These are phyloP conservation scores for Onychomys arenicola DNA, from an alignment of 2,797 vertebrate genomes.

Conservation along the genomic window DNA sequence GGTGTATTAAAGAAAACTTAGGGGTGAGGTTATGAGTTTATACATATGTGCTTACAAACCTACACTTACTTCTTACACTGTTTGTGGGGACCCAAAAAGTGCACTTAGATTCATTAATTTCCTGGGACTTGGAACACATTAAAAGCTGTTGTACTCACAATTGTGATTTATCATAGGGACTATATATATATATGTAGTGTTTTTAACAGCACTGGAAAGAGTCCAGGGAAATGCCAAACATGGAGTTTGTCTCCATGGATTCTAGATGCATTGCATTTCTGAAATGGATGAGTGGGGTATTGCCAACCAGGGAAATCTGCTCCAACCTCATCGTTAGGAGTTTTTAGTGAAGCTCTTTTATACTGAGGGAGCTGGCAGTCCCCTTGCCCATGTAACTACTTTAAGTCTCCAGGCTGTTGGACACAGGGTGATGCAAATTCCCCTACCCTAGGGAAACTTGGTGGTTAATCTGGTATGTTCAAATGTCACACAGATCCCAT, in stretches of 20 bases:
- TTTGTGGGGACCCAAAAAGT: neutral
- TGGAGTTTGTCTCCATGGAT: neutral
- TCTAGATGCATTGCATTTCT: neutral
- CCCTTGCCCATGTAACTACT: no score
- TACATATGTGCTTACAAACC: neutral
- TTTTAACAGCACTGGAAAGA: neutral
- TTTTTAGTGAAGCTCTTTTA: neutral
- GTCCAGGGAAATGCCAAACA: neutral
- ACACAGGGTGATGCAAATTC: neutral
- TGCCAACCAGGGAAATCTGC: neutral
- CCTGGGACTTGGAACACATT: neutral
- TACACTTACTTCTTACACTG: neutral
- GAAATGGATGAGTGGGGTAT: neutral
- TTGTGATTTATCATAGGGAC: neutral
- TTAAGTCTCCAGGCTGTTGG: neutral
- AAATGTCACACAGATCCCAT: neutral
- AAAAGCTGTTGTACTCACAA: neutral
- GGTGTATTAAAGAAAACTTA: neutral
- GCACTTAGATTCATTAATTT: neutral
- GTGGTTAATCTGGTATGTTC: neutral
- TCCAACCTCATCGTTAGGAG: neutral
- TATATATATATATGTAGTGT: neutral
- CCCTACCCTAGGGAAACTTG: neutral
- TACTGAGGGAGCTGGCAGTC: fast-evolving
- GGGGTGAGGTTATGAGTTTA: neutral